Percentiles rank a stretch among this genome's conserved stretches.
phyloP scores from a whole-genome alignment of 2,113 vertebrate species.

The Callocephalon fimbriatum region DNA sequence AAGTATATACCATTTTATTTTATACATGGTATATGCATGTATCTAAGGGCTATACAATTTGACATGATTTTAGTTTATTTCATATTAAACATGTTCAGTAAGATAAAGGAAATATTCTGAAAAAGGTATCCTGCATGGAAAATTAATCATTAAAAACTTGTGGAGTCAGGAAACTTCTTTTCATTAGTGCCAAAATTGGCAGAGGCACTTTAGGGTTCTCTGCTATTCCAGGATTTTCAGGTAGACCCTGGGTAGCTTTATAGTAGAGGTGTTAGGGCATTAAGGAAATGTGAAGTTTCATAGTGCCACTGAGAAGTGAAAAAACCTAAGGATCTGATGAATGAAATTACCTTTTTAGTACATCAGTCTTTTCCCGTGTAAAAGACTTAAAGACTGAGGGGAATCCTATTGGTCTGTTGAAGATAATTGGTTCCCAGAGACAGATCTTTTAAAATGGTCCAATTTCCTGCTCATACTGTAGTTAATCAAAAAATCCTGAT shows the following conservation, averaged over 20 bases:
- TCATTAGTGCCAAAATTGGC: background rate
- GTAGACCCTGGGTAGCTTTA: background rate
- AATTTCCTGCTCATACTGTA: background rate
- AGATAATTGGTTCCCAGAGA: background rate
- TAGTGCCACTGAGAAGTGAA: background rate
- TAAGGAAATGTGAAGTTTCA: background rate
- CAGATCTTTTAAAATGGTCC: background rate
- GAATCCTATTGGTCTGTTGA: background rate
- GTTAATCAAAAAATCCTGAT: background rate
- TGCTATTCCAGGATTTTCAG: background rate
- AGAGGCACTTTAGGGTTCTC: background rate
- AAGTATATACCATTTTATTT: background rate
- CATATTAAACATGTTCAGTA: background rate
- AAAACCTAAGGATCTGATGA: background rate
- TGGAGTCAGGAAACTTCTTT: background rate
- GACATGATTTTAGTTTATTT: background rate
- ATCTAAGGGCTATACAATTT: background rate
- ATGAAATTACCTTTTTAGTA: background rate
- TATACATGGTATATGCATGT: fast-evolving
- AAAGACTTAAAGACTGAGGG: background rate
- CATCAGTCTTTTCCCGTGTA: background rate
- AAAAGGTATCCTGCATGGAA: background rate
- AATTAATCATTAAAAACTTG: background rate
- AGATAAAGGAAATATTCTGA: background rate
- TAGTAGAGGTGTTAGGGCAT: background rate